These are phyloP conservation scores for Elymnias hypermnestra DNA, from an alignment of 1,140 invertebrate species.

Conservation along the genomic window DNA sequence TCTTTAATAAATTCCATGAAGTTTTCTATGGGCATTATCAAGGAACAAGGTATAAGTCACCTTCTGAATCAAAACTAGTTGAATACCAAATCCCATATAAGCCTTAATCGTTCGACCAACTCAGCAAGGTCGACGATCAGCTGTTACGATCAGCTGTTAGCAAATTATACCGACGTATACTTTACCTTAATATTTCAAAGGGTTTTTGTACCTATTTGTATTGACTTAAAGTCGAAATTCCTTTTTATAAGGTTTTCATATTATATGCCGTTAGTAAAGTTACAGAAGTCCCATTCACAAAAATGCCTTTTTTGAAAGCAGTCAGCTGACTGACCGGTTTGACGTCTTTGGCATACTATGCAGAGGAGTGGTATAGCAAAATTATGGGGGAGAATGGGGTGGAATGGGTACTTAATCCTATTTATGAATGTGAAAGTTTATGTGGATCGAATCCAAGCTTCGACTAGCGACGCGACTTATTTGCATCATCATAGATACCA, in stretches of 20 bases:
- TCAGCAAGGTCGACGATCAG: conserved; percentile 15
- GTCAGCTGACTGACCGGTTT: conserved; percentile 15
- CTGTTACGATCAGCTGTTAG: conserved; percentile 17
- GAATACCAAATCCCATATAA: conserved; percentile 8
- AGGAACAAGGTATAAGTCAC: too few species aligned
- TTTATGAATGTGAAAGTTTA: background rate
- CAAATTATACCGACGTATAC: background rate
- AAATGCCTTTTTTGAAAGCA: conserved; percentile 18
- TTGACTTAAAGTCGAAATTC: too few species aligned
- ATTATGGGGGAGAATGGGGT: background rate
- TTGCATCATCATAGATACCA: too few species aligned
- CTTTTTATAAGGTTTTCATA: too few species aligned
- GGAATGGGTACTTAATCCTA: background rate
- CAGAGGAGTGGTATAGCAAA: conserved; percentile 9
- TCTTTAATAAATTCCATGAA: too few species aligned
- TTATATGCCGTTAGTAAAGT: conserved; percentile 7
- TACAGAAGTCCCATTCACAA: conserved; percentile 15
- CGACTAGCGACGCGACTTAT: too few species aligned
- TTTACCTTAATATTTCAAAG: too few species aligned
- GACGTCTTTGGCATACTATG: conserved; percentile 3
- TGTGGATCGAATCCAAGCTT: too few species aligned
- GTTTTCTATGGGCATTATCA: too few species aligned
- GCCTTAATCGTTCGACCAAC: conserved; percentile 1
- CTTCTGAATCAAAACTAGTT: conserved; percentile 7
- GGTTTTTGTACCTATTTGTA: too few species aligned